Evolutionary conservation across 2,888 invertebrate species (phyloP).

Genomic region (Chymomyza amoena): DNA sequence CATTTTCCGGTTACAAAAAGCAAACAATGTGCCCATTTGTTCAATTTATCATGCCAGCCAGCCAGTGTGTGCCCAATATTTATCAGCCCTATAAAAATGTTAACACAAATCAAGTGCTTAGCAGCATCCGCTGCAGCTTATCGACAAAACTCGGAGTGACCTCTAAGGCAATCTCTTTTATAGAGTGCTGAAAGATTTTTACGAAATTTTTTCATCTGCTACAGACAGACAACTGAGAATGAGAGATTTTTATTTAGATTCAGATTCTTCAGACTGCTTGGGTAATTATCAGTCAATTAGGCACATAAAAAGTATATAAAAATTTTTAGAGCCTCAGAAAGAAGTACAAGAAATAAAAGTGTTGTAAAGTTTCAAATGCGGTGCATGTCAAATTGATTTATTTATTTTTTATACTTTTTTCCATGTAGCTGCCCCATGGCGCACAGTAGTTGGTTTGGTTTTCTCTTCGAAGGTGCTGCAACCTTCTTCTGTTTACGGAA

Average conservation of each 20-base stretch:
- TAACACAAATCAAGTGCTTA: slow-evolving; percentile 43
- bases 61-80: neutral
- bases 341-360: neutral
- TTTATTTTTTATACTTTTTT: slow-evolving; percentile 7
- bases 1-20: slow-evolving; percentile 40
- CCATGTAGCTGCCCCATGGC: neutral
- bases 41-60: slow-evolving; percentile 31
- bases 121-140: slow-evolving; percentile 38
- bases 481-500: slow-evolving; percentile 1
- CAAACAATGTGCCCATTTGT: slow-evolving; percentile 42
- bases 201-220: slow-evolving; percentile 13
- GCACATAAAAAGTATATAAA: neutral
- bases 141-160: slow-evolving; percentile 38
- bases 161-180: slow-evolving; percentile 32
- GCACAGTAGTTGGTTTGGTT: neutral
- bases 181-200: slow-evolving; percentile 23
- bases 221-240: neutral
- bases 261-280: neutral
- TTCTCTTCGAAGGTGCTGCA: too few relatives aligned
- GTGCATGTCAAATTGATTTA: slow-evolving; percentile 17
- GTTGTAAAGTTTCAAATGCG: neutral
- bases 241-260: neutral
- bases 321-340: too few relatives aligned
- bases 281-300: neutral
- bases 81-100: slow-evolving; percentile 26